phyloP scores from a whole-genome alignment of 2,888 invertebrate species.

The Crocallis elinguaria region DNA sequence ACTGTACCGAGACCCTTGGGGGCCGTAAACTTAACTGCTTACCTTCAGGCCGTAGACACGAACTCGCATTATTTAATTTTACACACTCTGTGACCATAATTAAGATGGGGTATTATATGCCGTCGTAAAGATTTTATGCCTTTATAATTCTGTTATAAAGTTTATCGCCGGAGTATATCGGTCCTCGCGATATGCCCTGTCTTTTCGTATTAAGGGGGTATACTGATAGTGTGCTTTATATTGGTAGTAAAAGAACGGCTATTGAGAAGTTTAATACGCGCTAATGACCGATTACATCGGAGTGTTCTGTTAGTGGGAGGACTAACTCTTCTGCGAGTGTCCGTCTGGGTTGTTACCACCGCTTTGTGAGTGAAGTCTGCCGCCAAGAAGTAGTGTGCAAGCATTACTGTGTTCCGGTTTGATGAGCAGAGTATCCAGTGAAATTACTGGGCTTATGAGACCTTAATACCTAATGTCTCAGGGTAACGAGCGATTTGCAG shows the following conservation, averaged over 20 bases:
- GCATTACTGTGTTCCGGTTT: no score
- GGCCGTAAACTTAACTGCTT: slow-evolving; percentile 24
- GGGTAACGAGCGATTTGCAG: no score
- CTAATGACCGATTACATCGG: no score
- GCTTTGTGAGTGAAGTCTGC: no score
- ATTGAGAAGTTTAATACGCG: no score
- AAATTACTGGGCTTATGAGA: no score
- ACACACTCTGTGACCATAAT: slow-evolving; percentile 30
- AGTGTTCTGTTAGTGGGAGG: no score
- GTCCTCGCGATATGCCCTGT: slow-evolving; percentile 17
- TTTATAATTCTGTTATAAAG: slow-evolving; percentile 30
- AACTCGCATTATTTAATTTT: slow-evolving; percentile 27
- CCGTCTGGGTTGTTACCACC: no score
- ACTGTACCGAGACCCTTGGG: slow-evolving; percentile 17
- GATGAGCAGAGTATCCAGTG: no score
- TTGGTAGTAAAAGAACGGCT: background rate
- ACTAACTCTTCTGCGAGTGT: no score
- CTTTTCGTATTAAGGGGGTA: slow-evolving; percentile 13
- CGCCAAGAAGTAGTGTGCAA: no score
- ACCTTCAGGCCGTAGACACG: slow-evolving; percentile 15
- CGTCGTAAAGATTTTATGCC: slow-evolving; percentile 27
- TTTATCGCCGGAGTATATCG: slow-evolving; percentile 22
- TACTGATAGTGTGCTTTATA: slow-evolving; percentile 15
- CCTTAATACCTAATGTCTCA: no score
- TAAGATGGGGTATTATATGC: slow-evolving; percentile 29